These are phyloP conservation scores for Pogoniulus pusillus DNA, from an alignment of 2,797 vertebrate species.

Conservation along the genomic window DNA sequence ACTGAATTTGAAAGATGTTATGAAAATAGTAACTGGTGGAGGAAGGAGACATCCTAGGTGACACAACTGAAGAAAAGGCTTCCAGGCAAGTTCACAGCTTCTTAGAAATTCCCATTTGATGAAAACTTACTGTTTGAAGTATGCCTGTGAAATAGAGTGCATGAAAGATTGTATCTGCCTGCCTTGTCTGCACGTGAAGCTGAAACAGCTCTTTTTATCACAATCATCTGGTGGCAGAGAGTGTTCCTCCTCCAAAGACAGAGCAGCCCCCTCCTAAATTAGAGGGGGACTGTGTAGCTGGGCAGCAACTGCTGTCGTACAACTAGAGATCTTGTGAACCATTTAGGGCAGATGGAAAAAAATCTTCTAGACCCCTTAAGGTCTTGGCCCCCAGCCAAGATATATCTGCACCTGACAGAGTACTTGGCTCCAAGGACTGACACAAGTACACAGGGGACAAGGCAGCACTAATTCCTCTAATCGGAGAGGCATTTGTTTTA, in stretches of 20 bases:
- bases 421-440: not conserved
- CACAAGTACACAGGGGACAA: not conserved
- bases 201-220: not conserved
- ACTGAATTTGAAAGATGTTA: not conserved
- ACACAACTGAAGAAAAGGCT: not conserved
- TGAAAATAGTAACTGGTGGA: not conserved
- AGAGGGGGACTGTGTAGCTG: not conserved
- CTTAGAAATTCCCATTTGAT: not conserved
- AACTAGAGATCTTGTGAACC: not conserved
- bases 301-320: not conserved
- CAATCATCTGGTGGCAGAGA: not conserved
- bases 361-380: not conserved
- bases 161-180: not conserved
- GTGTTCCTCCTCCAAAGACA: not conserved
- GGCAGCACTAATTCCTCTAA: conserved; percentile 42
- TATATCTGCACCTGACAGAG: not conserved
- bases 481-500: conserved; percentile 36
- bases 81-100: conserved; percentile 8
- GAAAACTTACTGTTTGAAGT: conserved; percentile 2
- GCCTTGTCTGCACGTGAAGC: not conserved
- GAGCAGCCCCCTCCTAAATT: not conserved
- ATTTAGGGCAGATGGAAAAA: not conserved
- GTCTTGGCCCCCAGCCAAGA: not conserved
- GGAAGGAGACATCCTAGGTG: not conserved
- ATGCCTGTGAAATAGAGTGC: not conserved